phyloP scores from a whole-genome alignment of 2,797 vertebrate genomes.

The Odontamblyopus lacepedii region DNA sequence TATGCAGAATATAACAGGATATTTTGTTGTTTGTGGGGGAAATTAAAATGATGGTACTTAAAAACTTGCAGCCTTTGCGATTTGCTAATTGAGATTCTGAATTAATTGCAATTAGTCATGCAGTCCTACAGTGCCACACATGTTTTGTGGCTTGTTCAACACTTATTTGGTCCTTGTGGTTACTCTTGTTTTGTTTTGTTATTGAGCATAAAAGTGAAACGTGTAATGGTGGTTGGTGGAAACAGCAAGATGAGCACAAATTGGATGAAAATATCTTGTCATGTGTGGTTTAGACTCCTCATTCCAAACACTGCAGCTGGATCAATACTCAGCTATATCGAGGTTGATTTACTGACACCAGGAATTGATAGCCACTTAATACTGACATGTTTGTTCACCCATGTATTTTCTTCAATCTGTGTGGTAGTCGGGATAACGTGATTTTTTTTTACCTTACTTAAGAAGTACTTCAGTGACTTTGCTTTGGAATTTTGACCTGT shows the following conservation, averaged over 20 bases:
- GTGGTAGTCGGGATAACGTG: not conserved
- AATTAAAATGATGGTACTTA: too few species aligned
- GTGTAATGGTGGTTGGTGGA: conserved; percentile 10
- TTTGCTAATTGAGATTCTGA: too few species aligned
- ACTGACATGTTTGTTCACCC: conserved; percentile 27
- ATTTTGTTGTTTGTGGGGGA: too few species aligned
- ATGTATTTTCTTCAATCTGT: conserved; percentile 11
- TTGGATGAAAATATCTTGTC: not conserved
- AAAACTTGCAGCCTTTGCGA: too few species aligned
- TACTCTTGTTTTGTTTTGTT: conserved; percentile 12
- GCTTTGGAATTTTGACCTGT: too few species aligned
- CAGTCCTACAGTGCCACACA: conserved; percentile 22
- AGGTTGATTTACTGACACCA: conserved; percentile 8
- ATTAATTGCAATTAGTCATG: too few species aligned
- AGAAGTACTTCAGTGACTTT: not conserved
- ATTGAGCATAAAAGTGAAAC: conserved; percentile 3
- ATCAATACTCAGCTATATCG: conserved; percentile 20
- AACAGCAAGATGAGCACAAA: not conserved
- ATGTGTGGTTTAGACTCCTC: conserved; percentile 10
- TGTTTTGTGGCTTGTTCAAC: conserved; percentile 14
- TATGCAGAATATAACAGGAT: too few species aligned
- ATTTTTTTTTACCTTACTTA: not conserved
- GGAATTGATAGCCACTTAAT: conserved; percentile 18
- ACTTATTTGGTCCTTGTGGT: not conserved
- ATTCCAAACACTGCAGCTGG: conserved; percentile 2